Evolutionary conservation across 2,113 vertebrate species (phyloP).

Genomic region (Phylloscopus trochiloides): DNA sequence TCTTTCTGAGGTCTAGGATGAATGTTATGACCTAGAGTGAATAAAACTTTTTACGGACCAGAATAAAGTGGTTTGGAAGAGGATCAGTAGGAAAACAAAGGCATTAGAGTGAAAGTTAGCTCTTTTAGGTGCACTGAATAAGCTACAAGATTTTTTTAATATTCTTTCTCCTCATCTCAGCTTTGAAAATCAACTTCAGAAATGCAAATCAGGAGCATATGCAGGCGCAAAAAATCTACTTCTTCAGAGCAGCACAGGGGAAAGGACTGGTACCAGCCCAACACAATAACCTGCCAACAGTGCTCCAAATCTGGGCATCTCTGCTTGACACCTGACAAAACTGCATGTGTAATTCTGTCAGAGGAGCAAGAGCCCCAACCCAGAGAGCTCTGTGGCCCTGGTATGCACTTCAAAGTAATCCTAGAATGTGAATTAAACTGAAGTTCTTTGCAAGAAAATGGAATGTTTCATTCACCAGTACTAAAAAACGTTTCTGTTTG

Average conservation of each 20-base stretch:
- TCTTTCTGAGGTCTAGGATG: conserved; percentile 32
- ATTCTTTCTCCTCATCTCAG: background rate
- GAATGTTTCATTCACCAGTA: background rate
- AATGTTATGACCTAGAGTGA: conserved; percentile 14
- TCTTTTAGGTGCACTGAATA: background rate
- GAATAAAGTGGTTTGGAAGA: background rate
- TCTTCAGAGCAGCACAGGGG: background rate
- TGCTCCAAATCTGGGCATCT: background rate
- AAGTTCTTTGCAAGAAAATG: background rate
- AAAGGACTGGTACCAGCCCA: background rate
- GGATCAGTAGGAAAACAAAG: background rate
- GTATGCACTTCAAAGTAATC: background rate
- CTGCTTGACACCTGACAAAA: background rate
- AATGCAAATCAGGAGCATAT: background rate
- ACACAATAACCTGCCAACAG: background rate
- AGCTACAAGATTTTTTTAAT: background rate
- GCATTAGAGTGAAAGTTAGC: background rate
- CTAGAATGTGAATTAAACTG: background rate
- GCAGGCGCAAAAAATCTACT: background rate
- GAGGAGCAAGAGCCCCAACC: background rate
- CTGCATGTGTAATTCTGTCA: background rate
- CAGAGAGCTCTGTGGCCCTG: background rate
- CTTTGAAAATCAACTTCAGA: conserved; percentile 27
- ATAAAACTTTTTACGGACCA: conserved; percentile 12
- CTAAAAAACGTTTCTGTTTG: background rate